These are phyloP conservation scores for Teinopalpus imperialis DNA, from an alignment of 2,888 invertebrate species.

Conservation along the genomic window DNA sequence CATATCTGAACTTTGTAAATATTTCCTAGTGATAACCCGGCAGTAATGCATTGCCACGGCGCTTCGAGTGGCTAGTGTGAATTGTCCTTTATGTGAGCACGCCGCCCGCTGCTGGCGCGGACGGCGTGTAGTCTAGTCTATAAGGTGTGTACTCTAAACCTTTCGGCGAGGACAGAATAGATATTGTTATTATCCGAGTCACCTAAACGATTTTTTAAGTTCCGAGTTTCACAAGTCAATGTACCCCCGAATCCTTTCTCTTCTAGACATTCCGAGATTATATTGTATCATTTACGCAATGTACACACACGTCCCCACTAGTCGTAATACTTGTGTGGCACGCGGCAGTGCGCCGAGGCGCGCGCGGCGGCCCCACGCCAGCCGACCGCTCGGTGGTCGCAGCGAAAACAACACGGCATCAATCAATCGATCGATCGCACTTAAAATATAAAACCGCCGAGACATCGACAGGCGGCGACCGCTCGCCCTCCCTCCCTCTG, in stretches of 20 bases:
- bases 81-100: conserved; percentile 51
- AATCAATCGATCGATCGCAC: no score
- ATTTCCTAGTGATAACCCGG: conserved; percentile 67
- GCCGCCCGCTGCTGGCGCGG: conserved; percentile 27
- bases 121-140: conserved; percentile 29
- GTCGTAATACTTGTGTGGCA: conserved; percentile 49
- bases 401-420: no score
- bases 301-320: conserved; percentile 51
- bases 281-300: conserved; percentile 25
- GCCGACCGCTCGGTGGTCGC: no score
- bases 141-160: conserved; percentile 22
- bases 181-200: conserved; percentile 38
- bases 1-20: conserved; percentile 34
- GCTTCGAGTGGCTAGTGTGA: conserved; percentile 59
- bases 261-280: conserved; percentile 28
- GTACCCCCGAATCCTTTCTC: conserved; percentile 44
- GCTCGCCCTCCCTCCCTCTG: conserved; percentile 9
- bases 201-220: conserved; percentile 52
- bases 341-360: conserved; percentile 30
- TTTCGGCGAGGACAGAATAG: conserved; percentile 31
- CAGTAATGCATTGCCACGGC: conserved; percentile 77
- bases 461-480: conserved; percentile 5
- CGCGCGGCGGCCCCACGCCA: conserved; percentile 27
- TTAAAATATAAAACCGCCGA: conserved; percentile 14
- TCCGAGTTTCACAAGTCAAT: conserved; percentile 52